These are phyloP conservation scores for Berghia stephanieae DNA, from an alignment of 1,140 invertebrate species.

Conservation along the genomic window DNA sequence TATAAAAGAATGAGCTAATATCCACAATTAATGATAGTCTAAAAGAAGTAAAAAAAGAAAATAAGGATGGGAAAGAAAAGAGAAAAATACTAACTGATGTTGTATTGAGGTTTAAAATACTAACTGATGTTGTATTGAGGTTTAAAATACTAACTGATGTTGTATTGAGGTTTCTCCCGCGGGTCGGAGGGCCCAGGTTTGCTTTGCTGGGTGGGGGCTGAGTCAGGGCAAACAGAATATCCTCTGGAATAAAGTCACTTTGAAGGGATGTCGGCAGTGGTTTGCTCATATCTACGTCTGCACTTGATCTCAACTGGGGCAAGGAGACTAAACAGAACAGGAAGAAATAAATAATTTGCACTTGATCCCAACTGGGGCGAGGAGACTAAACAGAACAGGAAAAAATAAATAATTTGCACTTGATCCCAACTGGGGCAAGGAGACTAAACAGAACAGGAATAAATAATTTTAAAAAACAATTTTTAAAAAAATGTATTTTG, in stretches of 20 bases:
- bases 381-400: background rate
- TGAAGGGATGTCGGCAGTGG: conserved; percentile 61
- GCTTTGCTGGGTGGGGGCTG: conserved; percentile 56
- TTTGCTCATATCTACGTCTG: conserved; percentile 52
- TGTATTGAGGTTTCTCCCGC: conserved; percentile 51
- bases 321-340: conserved; percentile 38
- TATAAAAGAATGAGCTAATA: too few species aligned
- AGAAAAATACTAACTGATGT: too few species aligned
- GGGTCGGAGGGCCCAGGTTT: conserved; percentile 57
- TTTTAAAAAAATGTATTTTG: too few species aligned
- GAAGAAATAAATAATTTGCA: background rate
- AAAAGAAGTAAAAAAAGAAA: too few species aligned
- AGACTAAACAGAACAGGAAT: background rate
- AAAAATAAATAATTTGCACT: too few species aligned
- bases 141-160: conserved; percentile 51
- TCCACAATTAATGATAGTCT: too few species aligned
- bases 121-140: too few species aligned
- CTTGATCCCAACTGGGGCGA: background rate
- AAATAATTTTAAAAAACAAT: background rate
- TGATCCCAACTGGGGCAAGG: background rate
- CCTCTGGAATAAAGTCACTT: conserved; percentile 65
- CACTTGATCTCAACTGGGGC: conserved; percentile 51
- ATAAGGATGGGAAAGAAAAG: too few species aligned
- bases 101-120: too few species aligned
- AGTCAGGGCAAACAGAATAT: conserved; percentile 63